These are phyloP conservation scores for Cephus spinipes DNA, from an alignment of 2,888 invertebrate species.

Conservation along the genomic window DNA sequence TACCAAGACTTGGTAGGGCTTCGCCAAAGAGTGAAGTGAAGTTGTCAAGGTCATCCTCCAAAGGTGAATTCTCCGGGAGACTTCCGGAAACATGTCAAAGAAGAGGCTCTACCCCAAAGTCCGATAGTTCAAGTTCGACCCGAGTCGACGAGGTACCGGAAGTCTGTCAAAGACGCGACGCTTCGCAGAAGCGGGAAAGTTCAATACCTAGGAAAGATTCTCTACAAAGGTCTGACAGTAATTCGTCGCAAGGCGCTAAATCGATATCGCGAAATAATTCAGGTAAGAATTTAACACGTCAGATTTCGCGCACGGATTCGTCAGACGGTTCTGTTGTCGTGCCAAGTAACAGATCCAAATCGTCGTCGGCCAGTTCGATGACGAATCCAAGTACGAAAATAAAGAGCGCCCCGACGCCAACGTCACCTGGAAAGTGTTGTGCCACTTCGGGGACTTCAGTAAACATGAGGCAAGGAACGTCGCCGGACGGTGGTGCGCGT, in stretches of 20 bases:
- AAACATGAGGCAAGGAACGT: slow-evolving; percentile 48
- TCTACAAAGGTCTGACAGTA: slow-evolving; percentile 32
- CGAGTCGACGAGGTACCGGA: slow-evolving; percentile 37
- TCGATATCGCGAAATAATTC: slow-evolving; percentile 46
- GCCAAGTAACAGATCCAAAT: slow-evolving; percentile 62
- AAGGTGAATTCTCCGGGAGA: slow-evolving; percentile 29
- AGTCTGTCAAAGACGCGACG: slow-evolving; percentile 37
- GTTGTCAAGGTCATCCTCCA: slow-evolving; percentile 33
- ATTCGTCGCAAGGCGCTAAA: slow-evolving; percentile 18
- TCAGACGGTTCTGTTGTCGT: slow-evolving; percentile 51
- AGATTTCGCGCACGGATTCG: slow-evolving; percentile 54
- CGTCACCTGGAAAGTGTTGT: slow-evolving; percentile 2
- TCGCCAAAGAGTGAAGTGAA: slow-evolving; percentile 40
- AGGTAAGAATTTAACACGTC: slow-evolving; percentile 48
- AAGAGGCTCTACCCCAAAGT: slow-evolving; percentile 36
- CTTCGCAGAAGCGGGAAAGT: slow-evolving; percentile 34
- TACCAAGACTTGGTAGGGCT: slow-evolving; percentile 37
- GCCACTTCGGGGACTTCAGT: slow-evolving; percentile 32
- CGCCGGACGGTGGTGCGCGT: slow-evolving; percentile 52
- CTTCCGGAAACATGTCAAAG: slow-evolving; percentile 15
- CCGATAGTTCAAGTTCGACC: slow-evolving; percentile 32
- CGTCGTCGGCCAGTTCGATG: slow-evolving; percentile 53
- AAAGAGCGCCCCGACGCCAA: slow-evolving; percentile 42
- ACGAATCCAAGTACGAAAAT: slow-evolving; percentile 55
- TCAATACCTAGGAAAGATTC: slow-evolving; percentile 38